Percentiles rank a stretch among this genome's conserved stretches.
These are phyloP conservation scores for Pelmatolapia mariae DNA, from an alignment of 2,113 vertebrate species.

Conservation along the genomic window DNA sequence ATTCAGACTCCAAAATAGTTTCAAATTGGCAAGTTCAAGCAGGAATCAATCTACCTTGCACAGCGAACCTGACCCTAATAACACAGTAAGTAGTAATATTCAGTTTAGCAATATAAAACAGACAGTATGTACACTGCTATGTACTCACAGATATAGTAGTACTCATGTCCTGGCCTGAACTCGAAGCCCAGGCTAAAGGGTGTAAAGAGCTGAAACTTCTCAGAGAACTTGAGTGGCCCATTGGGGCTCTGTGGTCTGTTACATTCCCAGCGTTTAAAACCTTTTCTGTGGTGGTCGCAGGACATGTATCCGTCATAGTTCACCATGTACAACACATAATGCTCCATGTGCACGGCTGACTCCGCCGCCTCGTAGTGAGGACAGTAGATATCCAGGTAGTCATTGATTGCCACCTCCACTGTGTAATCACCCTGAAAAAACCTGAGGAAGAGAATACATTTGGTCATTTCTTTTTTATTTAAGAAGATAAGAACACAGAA, in stretches of 20 bases:
- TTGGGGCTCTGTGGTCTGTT: slow-evolving; percentile 84
- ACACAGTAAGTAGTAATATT: not conserved
- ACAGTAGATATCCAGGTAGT: slow-evolving; percentile 97
- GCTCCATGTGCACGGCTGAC: slow-evolving; percentile 79
- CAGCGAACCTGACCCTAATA: not conserved
- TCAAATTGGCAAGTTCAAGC: not conserved
- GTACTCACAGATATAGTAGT: slow-evolving; percentile 94
- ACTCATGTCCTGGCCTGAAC: slow-evolving; percentile 91
- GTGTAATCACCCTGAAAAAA: slow-evolving; percentile 87
- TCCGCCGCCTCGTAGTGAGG: slow-evolving; percentile 85
- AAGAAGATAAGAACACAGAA: not conserved
- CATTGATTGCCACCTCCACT: slow-evolving; percentile 94
- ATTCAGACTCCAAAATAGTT: not conserved
- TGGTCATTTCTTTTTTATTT: not conserved
- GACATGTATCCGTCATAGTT: slow-evolving; percentile 85
- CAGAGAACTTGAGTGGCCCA: slow-evolving; percentile 91
- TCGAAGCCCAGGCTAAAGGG: slow-evolving; percentile 96
- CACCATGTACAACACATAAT: slow-evolving; percentile 93
- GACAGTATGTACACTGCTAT: not conserved
- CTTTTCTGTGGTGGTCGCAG: slow-evolving; percentile 85
- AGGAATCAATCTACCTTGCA: not conserved
- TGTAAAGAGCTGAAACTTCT: slow-evolving; percentile 98
- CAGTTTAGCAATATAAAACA: not conserved
- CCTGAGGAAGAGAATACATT: slow-evolving; percentile 54
- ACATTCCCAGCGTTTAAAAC: slow-evolving; percentile 97